Base-by-base conservation (phyloP, 1,140 invertebrate species). In the Liolophura sinensis region DNA sequence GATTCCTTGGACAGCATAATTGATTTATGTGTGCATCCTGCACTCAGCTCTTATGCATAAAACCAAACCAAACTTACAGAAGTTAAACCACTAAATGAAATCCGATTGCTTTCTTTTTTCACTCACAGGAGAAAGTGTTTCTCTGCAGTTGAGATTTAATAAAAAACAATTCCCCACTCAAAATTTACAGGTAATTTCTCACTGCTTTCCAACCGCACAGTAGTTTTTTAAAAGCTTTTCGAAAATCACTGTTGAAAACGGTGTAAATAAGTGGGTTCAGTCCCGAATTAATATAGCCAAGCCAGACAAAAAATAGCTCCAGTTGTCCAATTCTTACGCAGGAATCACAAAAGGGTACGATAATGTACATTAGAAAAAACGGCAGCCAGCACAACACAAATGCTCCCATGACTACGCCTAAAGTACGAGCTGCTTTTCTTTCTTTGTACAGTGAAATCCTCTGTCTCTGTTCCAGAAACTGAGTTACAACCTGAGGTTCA, bases 371-470 rank as follows among this genome's bases (percentile, higher is more conserved):
- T 0, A 96, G 91, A 82, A 98, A 97, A 82, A 97, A 99, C 1
- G 96, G 96, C 48, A 98, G 85, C 96, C 96, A 99, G 82, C 96
- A 98, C 60, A 97, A 85, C 15, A 92, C 92, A 77, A 99, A 98
- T 0, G 95, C 94, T 65, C 93, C 95, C 68, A 99, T 97, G 14
- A 87, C 85, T 59, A 99, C 96, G 16, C 95, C 95, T 65, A 98
- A 87, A 0, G 95, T 98, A n/a, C 95, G 93, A 60, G 94, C 95
- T 6, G 95, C 95, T 81, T 97, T 96, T 47, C 93, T 87, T 77
- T 96, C 94, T 74, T 95, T 93, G 0, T 94, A 94, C 65, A 97
- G 82, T 0, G 94, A 96, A 72, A 97, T 97, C 71, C 92, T 90
- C 83, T 97, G 94, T 72, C 94, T 93, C 78, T 97, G 93, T 82